Evolutionary conservation across 1,140 invertebrate species (phyloP), one percentile per base, ranked within the genome.

Genomic region (Brachionus asplanchnoidis): DNA sequence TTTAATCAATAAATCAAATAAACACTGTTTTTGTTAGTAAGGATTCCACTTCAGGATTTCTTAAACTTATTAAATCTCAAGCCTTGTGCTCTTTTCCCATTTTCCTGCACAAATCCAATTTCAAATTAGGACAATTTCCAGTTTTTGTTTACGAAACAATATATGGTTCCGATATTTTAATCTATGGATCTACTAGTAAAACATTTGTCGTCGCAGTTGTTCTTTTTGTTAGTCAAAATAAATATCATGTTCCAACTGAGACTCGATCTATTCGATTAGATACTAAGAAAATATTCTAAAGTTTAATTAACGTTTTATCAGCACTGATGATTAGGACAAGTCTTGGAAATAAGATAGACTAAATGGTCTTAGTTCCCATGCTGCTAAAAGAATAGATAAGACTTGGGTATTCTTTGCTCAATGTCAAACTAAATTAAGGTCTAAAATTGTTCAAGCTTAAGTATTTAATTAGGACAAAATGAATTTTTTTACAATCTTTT

Each of bases 101-200:
- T 75, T 77, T 77, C 26, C 20, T 50, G 5, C 12, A 11, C 20
- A 53, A 26, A 2, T 75, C 36, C 20, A 50, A 36, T 50, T 28
- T 50, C 28, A 50, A 77, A 50, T 77, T 50, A 77, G 73, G 73
- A 73, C 36, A 73, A 73, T 73, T 73, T 73, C 68, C 68, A 73
- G 36, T 73, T 73, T 68, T 68, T 68, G 66, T 68, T 68, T 68
- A 68, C 66, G 66, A 32, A 60, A 68, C 66, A 42, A 73, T 42
- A 36, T 40, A 40, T 42, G 68, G 68, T 73, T 73, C 68, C 68
- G 68, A 40, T 73, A 73, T 42, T 40, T 68, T 68, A 32, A 68
- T 68, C 26, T 68, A 32, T 68, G 66, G 7, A 4, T 40, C 42
- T 42, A 42, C 17, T 42, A 14, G 17, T 42, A 42, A 40, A 42